Percentiles rank a stretch among this genome's conserved stretches.
Evolutionary conservation across 2,113 vertebrate genomes (phyloP).

Genomic region (Origma solitaria): DNA sequence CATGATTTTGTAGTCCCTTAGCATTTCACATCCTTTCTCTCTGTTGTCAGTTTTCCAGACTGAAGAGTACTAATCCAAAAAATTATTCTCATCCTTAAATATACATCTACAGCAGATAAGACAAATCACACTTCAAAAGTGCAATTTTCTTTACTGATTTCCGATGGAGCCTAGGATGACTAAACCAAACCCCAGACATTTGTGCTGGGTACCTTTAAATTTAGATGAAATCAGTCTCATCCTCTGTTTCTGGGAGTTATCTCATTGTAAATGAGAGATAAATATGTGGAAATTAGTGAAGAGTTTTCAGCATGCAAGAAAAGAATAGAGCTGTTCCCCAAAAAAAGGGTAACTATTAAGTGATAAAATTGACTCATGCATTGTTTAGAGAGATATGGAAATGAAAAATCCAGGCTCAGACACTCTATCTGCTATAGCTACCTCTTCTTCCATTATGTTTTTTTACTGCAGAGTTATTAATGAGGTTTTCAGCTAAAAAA

Average conservation of each 20-base stretch:
- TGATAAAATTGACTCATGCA: neutral
- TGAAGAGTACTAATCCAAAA: neutral
- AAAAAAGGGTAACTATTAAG: neutral
- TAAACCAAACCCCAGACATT: neutral
- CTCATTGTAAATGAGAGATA: neutral
- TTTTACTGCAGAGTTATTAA: neutral
- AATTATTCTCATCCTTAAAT: neutral
- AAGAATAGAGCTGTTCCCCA: neutral
- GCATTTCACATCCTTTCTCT: neutral
- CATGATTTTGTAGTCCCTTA: neutral
- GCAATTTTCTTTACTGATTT: neutral
- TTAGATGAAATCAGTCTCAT: neutral
- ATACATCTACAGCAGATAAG: neutral
- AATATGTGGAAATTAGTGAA: neutral
- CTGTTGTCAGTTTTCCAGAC: neutral
- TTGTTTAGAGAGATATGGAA: neutral
- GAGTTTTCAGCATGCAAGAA: neutral
- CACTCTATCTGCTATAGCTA: neutral
- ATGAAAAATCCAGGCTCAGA: neutral
- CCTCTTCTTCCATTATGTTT: neutral
- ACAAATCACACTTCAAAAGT: neutral
- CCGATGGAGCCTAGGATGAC: neutral
- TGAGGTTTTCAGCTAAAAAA: neutral
- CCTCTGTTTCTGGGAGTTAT: neutral
- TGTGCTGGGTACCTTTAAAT: neutral